phyloP scores from a whole-genome alignment of 1,140 invertebrate species.

The Penaeus japonicus region DNA sequence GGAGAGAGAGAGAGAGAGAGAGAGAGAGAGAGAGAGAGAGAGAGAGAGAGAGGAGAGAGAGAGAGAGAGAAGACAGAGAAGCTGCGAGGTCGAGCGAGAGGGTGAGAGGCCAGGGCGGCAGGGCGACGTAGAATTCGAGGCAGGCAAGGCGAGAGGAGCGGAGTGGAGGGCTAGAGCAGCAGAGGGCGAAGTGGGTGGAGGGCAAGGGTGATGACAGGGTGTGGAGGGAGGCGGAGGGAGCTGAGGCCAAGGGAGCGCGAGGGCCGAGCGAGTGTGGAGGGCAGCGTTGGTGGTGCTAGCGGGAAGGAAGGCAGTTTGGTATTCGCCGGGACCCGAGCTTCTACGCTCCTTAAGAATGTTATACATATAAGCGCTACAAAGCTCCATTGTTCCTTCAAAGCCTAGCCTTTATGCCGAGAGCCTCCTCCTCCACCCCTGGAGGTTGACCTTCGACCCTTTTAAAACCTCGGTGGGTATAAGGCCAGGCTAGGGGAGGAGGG shows the following conservation, averaged over 20 bases:
- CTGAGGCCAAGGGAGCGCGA: background rate
- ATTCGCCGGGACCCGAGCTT: slow-evolving; percentile 11
- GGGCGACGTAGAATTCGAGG: background rate
- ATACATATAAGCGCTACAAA: slow-evolving; percentile 46
- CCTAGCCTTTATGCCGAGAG: slow-evolving; percentile 6
- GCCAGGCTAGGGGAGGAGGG: slow-evolving; percentile 29
- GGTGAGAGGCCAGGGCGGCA: no score
- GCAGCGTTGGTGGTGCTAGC: background rate
- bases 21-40: no score
- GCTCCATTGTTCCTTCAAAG: slow-evolving; percentile 13
- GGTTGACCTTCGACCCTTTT: slow-evolving; percentile 32
- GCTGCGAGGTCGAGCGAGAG: no score
- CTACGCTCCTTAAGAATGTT: slow-evolving; percentile 40
- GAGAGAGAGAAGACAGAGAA: no score
- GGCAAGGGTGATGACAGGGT: background rate
- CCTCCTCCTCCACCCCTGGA: slow-evolving; percentile 23
- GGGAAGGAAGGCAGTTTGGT: slow-evolving; percentile 34
- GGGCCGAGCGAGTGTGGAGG: background rate
- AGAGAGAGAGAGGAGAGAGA: no score
- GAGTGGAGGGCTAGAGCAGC: background rate
- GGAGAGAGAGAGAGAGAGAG: no score
- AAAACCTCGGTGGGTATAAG: slow-evolving; percentile 16
- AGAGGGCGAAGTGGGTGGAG: background rate
- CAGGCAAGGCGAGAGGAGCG: background rate
- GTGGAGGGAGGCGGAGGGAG: background rate